phyloP scores from a whole-genome alignment of 1,140 invertebrate genomes.

The Eumeta japonica region DNA sequence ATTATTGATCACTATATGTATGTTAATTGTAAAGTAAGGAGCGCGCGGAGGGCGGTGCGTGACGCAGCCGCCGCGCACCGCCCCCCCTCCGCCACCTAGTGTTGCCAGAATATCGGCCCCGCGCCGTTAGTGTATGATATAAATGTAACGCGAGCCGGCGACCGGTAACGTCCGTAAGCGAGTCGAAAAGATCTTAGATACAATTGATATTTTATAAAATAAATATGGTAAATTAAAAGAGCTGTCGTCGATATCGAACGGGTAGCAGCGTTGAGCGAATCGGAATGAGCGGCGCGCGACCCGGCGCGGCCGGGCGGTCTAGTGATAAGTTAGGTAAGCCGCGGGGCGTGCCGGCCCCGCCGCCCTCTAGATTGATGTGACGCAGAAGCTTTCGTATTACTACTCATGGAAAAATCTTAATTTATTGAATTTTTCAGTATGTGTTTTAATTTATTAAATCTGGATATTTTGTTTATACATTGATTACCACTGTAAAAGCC shows the following conservation, averaged over 20 bases:
- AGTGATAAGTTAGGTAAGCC: constrained; percentile 40
- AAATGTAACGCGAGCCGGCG: background rate
- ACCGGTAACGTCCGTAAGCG: background rate
- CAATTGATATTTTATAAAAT: constrained; percentile 58
- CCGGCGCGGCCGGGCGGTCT: constrained; percentile 33
- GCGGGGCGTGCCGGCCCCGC: background rate
- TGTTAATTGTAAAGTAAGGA: constrained; percentile 44
- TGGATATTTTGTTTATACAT: constrained; percentile 54
- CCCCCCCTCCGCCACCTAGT: constrained; percentile 7
- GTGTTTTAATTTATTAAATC: constrained; percentile 48
- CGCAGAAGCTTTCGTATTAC: constrained; percentile 39
- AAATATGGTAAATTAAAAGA: constrained; percentile 41
- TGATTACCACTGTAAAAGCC: constrained; percentile 54
- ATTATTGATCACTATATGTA: constrained; percentile 56
- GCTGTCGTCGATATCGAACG: constrained; percentile 52
- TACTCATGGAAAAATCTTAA: constrained; percentile 45
- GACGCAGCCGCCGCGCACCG: constrained; percentile 12
- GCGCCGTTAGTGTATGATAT: too few species aligned
- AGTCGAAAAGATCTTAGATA: constrained; percentile 54
- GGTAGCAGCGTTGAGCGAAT: constrained; percentile 48
- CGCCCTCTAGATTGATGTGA: constrained; percentile 46
- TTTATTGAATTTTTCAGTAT: constrained; percentile 51
- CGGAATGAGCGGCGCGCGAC: constrained; percentile 24
- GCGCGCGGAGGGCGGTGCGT: constrained; percentile 23
- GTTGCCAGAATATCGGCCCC: too few species aligned